These are phyloP conservation scores for Watsonalla cultraria DNA, from an alignment of 2,888 invertebrate species.

Conservation along the genomic window DNA sequence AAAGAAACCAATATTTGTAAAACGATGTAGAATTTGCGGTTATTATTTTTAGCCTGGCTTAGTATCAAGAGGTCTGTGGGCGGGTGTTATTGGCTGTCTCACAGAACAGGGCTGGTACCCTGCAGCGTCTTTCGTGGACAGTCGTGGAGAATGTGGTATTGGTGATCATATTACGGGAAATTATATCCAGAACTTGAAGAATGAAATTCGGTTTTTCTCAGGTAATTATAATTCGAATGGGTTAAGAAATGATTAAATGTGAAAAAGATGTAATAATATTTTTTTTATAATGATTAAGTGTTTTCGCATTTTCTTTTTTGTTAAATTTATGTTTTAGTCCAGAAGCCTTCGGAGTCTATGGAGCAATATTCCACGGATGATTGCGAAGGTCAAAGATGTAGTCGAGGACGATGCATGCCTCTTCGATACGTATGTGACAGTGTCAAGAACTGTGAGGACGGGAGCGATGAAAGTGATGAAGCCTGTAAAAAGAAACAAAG, in stretches of 20 bases:
- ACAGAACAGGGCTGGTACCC: constrained; percentile 84
- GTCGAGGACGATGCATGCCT: constrained; percentile 82
- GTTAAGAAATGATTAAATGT: too few relatives aligned
- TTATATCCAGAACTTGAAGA: constrained; percentile 75
- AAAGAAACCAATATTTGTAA: too few relatives aligned
- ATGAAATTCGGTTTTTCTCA: constrained; percentile 67
- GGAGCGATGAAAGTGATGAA: constrained; percentile 80
- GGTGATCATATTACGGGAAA: constrained; percentile 58
- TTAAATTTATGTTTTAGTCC: constrained; percentile 14
- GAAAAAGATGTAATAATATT: too few relatives aligned
- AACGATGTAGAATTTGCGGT: too few relatives aligned
- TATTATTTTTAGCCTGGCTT: constrained; percentile 28
- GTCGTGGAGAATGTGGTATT: constrained; percentile 78
- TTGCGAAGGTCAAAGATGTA: constrained; percentile 83
- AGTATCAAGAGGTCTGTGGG: constrained; percentile 66
- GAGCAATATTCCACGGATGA: constrained; percentile 21
- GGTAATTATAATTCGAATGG: constrained; percentile 46
- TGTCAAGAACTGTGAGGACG: constrained; percentile 82
- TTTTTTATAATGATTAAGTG: too few relatives aligned
- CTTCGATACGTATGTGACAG: constrained; percentile 82
- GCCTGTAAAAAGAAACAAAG: constrained; percentile 60
- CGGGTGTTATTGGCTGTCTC: constrained; percentile 84
- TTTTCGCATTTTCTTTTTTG: background rate
- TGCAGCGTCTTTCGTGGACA: constrained; percentile 81
- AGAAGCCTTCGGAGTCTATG: constrained; percentile 15